A percentile compares a stretch with the other conserved stretches of the same genome.
Conservation (phyloP, 2,113 vertebrate species). For the Circaetus cinerascens region DNA sequence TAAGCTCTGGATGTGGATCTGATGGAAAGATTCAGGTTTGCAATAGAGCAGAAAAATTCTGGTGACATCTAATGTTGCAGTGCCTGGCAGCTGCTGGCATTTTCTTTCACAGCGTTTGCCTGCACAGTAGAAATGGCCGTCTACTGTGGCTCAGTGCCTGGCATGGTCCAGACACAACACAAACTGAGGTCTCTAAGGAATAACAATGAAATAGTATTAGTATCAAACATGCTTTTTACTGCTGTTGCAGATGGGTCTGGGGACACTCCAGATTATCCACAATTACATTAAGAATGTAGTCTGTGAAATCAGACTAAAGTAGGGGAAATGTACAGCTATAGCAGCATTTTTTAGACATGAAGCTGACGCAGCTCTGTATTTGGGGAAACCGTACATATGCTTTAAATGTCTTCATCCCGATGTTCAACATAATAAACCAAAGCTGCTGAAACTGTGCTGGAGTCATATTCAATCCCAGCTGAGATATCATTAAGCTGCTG, state of each 20-base stretch:
- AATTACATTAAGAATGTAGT: neutral
- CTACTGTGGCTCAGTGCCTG: neutral
- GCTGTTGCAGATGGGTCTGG: neutral
- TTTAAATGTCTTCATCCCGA: neutral
- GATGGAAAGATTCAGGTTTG: neutral
- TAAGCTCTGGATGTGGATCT: neutral
- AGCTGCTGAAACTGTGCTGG: neutral
- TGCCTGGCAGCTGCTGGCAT: neutral
- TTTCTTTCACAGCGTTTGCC: neutral
- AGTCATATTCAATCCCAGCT: neutral
- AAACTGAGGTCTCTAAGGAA: neutral
- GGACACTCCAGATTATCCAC: neutral
- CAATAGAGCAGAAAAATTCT: neutral
- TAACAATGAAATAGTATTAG: neutral
- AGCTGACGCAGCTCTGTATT: neutral
- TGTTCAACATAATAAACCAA: neutral
- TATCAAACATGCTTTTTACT: neutral
- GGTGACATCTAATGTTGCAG: neutral
- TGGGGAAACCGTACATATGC: rapidly evolving
- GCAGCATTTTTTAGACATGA: neutral
- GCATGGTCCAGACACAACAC: neutral
- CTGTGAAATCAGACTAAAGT: neutral
- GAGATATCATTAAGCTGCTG: neutral
- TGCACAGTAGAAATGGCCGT: neutral
- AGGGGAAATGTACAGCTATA: neutral